Evolutionary conservation across 2,797 vertebrate genomes (phyloP), one percentile per base, ranked within the genome.

Genomic region (Picus viridis): DNA sequence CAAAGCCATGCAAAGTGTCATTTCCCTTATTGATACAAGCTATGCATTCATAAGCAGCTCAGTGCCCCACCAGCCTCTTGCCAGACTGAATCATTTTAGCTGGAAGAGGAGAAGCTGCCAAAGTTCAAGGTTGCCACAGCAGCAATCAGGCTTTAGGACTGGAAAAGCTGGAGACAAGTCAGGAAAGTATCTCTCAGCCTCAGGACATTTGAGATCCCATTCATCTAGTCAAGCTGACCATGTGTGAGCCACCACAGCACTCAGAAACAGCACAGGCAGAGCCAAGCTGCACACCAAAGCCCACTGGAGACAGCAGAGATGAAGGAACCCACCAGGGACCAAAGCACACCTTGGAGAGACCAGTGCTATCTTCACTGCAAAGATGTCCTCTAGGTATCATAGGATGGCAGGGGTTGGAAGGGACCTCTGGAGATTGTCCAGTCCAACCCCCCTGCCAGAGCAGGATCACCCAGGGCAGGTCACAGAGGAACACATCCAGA

Each of bases 181-280:
- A 83, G 86, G 70, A 62, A 74, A 88, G 64, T 24, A 4, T 51
- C 47, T 72, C 49, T 70, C 75, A 82, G 78, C 62, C 70, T 86
- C 59, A 29, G 65, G 86, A 76, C 30, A 20, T 26, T 27, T 2
- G 1, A 62, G 47, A 80, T 39, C 41, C 30, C 77, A 56, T 78
- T 83, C 72, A 72, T 24, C 49, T 43, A 45, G 32, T 51, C 70
- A 83, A 58, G 29, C 22, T 2, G 0, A 22, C 27, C 5, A 1
- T 0, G 0, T 17, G 8, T 2, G 0, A 72, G 23, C 9, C 70
- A n/a, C 49, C 2, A 0, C 2, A 2, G 43, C 0, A 0, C 49
- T 34, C 18, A 3, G 51, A 41, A 75, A 29, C 65, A 24, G 7
- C 10, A 1, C 2, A 2, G 39, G 53, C n/a, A 39, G 70, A 84